These are phyloP conservation scores for Galagoides demidoff DNA, from an alignment of 2,797 vertebrate genomes.

Conservation along the genomic window DNA sequence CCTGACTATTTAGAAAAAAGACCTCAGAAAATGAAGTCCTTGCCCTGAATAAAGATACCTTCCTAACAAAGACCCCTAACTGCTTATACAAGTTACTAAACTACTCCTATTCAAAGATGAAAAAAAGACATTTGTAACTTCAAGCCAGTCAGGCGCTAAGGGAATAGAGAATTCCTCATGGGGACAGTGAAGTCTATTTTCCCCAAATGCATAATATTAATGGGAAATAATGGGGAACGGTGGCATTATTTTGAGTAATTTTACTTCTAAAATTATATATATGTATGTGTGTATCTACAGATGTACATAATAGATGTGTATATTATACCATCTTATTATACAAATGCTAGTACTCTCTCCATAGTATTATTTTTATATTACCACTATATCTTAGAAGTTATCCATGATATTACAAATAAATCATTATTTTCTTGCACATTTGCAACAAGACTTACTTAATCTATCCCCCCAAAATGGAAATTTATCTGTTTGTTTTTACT, in stretches of 20 bases:
- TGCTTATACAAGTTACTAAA: background rate
- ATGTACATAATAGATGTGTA: background rate
- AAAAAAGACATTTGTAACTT: background rate
- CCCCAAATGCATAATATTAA: background rate
- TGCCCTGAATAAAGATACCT: background rate
- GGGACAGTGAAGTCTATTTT: background rate
- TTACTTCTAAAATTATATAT: constrained; percentile 14
- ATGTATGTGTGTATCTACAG: background rate
- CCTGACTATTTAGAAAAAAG: background rate
- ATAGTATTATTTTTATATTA: background rate
- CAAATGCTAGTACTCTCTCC: background rate
- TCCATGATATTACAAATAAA: background rate
- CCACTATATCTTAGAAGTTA: background rate
- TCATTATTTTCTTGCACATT: background rate
- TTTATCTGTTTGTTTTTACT: background rate
- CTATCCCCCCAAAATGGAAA: background rate
- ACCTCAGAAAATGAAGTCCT: background rate
- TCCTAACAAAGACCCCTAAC: background rate
- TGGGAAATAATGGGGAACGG: no score
- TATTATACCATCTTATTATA: background rate
- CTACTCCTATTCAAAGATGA: background rate
- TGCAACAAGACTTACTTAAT: background rate
- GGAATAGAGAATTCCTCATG: background rate
- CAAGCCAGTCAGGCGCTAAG: background rate
- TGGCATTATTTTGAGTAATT: background rate